Evolutionary conservation across 2,797 vertebrate species (phyloP), one percentile per base, ranked within the genome.

Genomic region (Propithecus perrieri): DNA sequence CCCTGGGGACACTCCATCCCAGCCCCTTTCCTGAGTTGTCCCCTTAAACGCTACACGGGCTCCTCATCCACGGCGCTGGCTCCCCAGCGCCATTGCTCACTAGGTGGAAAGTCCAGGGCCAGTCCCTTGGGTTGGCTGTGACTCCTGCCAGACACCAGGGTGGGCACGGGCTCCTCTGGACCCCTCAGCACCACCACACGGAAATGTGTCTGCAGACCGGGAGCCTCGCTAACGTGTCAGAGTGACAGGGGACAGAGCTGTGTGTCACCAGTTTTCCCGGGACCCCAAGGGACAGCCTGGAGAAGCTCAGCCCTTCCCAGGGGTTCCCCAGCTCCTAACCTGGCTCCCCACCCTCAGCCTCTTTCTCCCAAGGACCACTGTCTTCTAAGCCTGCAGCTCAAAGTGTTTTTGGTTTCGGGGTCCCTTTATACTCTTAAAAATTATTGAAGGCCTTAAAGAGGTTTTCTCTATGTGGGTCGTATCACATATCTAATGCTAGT

Each of bases 371-470:
- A 71, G n/a, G 3, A 71, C 55, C 43, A 43, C 26, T 14, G 30
- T 74, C 22, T 91, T 79, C 59, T 46, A 74, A 57, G n/a, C 48
- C 26, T 22, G 43, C 7, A 1, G 6, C 26, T 80, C 38, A 57
- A 20, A 24, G 35, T 15, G 5, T 43, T 74, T 71, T 30, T 4
- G 12, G 30, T 28, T 5, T 86, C 18, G 57, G 35, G 83, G 83
- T 17, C 50, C 43, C 71, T 94, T 85, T 63, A 69, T 50, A 61
- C 11, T 80, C 24, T 55, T 80, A 53, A 46, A 89, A 96, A 63
- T 91, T 46, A 85, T n/a, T 18, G 35, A 95, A n/a, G 26, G 35
- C 72, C 22, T 79, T 85, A 95, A 76, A 91, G 24, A 85, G n/a
- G 35, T 79, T 94, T 94, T 65, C 22, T 71, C 15, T 81, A 13